Evolutionary conservation across 1,140 invertebrate genomes (phyloP), one percentile per base, ranked within the genome.

Genomic region (Aphidius gifuensis): DNA sequence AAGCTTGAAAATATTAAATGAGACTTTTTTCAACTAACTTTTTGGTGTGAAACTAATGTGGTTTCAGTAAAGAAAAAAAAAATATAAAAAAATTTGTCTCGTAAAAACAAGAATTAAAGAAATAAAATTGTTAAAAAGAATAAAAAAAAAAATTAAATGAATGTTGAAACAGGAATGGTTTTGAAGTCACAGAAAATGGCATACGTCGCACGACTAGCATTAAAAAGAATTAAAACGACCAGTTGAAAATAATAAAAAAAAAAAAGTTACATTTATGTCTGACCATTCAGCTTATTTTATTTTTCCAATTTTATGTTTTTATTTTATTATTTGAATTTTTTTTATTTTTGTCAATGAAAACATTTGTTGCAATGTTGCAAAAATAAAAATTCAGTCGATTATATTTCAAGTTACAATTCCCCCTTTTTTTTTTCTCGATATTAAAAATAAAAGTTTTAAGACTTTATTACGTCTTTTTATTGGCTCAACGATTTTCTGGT

Each of bases 21-120:
- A 55, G 40, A 55, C 53, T 55, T 32, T 16, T 55, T 55, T 55
- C 53, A 55, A 55, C 53, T 55, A 55, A 55, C 53, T 55, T 55
- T n/a, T 7, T 40, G 23, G 23, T 32, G 23, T 32, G 23, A 32
- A 32, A 32, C 1, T 55, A 38, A 6, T 42, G 48, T 32, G 21
- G 32, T 50, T 50, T 50, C 16, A 6, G 39, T n/a, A 38, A 11
- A 4, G 32, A 8, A 55, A 43, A 55, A 53, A 42, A 55, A 55
- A 55, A 9, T 43, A n/a, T 9, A 55, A 9, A 55, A 55, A 44
- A 11, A 3, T 43, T 42, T 42, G 38, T 9, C 1, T 11, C 7
- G 32, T 38, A 53, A 7, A 38, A 53, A 23, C 23, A 38, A 42
- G 46, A 48, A 46, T 49, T 16, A 2, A 48, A 43, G 16, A 23